phyloP scores from a whole-genome alignment of 2,113 vertebrate genomes.

The Acrocephalus kingi region DNA sequence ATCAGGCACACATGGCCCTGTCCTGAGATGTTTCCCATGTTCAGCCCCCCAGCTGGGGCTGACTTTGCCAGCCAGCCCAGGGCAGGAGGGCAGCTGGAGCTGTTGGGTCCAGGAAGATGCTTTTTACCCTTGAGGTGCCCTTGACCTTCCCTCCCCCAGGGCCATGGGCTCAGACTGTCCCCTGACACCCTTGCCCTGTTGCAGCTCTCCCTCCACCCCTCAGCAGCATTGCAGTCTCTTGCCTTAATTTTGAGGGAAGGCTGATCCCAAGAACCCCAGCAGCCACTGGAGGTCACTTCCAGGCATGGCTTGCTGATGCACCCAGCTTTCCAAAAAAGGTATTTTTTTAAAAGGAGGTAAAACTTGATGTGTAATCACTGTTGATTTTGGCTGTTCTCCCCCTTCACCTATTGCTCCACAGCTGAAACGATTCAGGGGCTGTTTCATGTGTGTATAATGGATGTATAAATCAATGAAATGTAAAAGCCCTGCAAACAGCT shows the following conservation, averaged over 20 bases:
- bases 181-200: fast-evolving
- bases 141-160: neutral
- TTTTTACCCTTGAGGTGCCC: neutral
- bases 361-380: conserved; percentile 16
- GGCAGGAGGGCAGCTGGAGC: neutral
- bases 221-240: neutral
- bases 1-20: neutral
- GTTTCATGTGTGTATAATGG: neutral
- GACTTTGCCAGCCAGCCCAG: fast-evolving
- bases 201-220: neutral
- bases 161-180: fast-evolving
- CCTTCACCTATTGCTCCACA: conserved; percentile 38
- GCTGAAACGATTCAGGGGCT: neutral
- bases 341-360: neutral
- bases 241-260: neutral
- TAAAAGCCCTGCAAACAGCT: neutral
- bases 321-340: neutral
- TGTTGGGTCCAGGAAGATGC: neutral
- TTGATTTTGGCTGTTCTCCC: conserved; percentile 61
- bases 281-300: neutral
- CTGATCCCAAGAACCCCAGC: neutral
- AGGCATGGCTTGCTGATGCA: neutral
- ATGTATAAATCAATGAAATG: neutral
- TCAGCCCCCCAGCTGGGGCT: neutral
- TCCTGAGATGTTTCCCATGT: neutral